phyloP scores from a whole-genome alignment of 2,797 vertebrate species.

The Pipistrellus pipistrellus region DNA sequence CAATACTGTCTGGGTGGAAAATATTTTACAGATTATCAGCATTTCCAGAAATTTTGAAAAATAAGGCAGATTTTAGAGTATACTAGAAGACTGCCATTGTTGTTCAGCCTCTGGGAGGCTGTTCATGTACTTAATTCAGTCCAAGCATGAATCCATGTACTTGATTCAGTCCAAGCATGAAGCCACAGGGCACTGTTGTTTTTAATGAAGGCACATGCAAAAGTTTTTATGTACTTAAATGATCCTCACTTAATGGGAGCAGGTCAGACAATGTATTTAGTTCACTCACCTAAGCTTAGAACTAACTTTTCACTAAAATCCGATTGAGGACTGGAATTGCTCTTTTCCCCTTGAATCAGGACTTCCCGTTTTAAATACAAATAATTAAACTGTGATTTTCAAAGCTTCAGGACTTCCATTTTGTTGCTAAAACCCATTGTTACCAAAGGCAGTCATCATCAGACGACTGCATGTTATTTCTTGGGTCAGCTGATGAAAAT shows the following conservation, averaged over 20 bases:
- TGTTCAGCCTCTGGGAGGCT: constrained; percentile 8
- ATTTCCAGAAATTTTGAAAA: constrained; percentile 65
- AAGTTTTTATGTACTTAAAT: constrained; percentile 71
- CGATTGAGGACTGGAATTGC: constrained; percentile 49
- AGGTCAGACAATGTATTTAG: constrained; percentile 67
- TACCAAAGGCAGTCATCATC: neutral
- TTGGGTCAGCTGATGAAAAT: too few relatives aligned
- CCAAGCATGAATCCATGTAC: neutral
- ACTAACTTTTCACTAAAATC: constrained; percentile 60
- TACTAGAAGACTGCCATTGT: neutral
- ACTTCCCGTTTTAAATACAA: neutral
- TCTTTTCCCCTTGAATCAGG: constrained; percentile 5
- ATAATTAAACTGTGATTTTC: constrained; percentile 68
- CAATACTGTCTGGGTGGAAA: constrained; percentile 73
- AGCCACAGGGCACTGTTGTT: constrained; percentile 50
- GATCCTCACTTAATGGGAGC: constrained; percentile 79
- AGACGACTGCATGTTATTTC: neutral
- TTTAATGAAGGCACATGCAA: constrained; percentile 64
- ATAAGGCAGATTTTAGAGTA: constrained; percentile 33
- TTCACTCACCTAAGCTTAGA: constrained; percentile 73
- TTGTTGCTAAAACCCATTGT: neutral
- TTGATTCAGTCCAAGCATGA: neutral
- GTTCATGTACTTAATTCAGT: neutral
- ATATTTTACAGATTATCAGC: constrained; percentile 66
- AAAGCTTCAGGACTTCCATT: neutral